A percentile compares a stretch with the other conserved stretches of the same genome.
phyloP scores from a whole-genome alignment of 2,888 invertebrate species.

The Podabrus alpinus region DNA sequence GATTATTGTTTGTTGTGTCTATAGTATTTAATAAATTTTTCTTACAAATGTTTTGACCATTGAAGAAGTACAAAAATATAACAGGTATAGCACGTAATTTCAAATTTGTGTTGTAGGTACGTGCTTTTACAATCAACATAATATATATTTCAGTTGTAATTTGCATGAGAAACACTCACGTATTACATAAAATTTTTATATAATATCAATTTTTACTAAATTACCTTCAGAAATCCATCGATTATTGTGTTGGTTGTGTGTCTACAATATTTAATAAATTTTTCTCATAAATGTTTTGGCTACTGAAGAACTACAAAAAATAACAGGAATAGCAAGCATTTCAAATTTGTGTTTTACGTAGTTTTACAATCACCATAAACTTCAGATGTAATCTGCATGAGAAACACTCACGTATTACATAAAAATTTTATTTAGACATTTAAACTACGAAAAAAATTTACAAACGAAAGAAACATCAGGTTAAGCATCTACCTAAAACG shows the following conservation, averaged over 20 bases:
- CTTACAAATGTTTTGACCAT: neutral
- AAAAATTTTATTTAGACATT: neutral
- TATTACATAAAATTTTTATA: neutral
- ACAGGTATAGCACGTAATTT: neutral
- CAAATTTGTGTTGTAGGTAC: too few relatives aligned
- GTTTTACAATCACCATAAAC: neutral
- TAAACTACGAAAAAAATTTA: neutral
- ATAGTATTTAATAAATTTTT: too few relatives aligned
- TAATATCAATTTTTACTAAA: too few relatives aligned
- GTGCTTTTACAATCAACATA: neutral
- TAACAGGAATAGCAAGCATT: neutral
- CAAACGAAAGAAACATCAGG: neutral
- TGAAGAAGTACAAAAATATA: neutral
- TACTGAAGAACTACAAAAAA: neutral
- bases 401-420: neutral
- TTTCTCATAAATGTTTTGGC: neutral
- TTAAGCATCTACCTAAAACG: neutral
- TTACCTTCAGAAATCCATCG: too few relatives aligned
- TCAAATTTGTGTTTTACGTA: neutral
- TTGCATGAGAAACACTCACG: neutral
- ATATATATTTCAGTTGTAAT: neutral
- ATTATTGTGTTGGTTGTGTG: too few relatives aligned
- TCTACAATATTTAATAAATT: too few relatives aligned
- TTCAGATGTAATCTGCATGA: neutral
- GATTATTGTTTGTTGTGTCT: too few relatives aligned